Evolutionary conservation across 2,113 vertebrate genomes (phyloP), one percentile per base, ranked within the genome.

Genomic region (Potamarius usumacintae): DNA sequence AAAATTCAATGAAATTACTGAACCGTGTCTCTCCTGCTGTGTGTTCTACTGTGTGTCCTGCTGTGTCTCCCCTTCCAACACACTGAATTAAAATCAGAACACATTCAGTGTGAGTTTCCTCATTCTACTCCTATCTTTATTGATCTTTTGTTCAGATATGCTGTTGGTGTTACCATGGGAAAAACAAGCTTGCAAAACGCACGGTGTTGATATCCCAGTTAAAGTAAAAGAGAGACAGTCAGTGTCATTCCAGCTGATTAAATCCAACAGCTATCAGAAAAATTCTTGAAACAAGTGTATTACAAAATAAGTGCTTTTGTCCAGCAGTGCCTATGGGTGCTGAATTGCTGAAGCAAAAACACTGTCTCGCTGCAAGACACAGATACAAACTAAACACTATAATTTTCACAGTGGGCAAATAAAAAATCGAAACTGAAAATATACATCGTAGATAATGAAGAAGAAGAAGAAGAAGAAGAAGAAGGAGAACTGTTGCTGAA

Each of bases 221-320:
- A 63, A n/a, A 88, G 67, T 58, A 87, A 67, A 87, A 50, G 48
- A 30, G 22, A 62, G 57, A 87, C 20, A 60, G n/a, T 58, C 50
- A 79, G 83, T 85, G 78, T 58, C 71, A 76, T 76, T 74, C 80
- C 74, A 79, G 58, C 60, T 86, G 86, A 90, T 88, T 86, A 86
- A 88, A 83, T 85, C 74, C 84, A 87, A 86, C 89, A 88, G 42
- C 78, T 77, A 50, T 60, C 83, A 83, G 78, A 90, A 88, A 58
- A 42, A 84, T 62, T 62, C 55, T 86, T 86, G 87, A 48, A 52
- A 76, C 72, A 79, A 88, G 58, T 84, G 65, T 78, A 84, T 84
- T 88, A 88, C 72, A 77, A 69, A 86, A 84, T 71, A 86, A 85
- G 63, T 34, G 65, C 57, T 83, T 77, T 48, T 78, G 86, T 83